Base-by-base conservation (phyloP, 2,113 vertebrate species). In the Callaeas wilsoni region DNA sequence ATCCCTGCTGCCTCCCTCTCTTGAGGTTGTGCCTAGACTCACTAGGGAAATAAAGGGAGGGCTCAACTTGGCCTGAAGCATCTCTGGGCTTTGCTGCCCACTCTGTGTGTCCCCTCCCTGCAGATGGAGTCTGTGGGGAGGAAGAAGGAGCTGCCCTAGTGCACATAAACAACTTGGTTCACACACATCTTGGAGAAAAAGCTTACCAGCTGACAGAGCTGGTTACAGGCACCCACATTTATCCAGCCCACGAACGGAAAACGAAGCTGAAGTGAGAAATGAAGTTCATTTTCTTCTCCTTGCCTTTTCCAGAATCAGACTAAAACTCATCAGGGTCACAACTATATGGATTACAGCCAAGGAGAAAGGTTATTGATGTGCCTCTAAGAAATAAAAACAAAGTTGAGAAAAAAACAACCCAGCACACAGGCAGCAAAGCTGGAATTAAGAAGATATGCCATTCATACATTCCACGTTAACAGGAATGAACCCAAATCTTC, bases 271-370 rank as follows among this genome's bases (percentile, higher is more conserved):
- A 71, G 57, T 3, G 4, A 91, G 88, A 95, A 95, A 88, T 95
- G 90, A 71, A 96, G 85, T 88, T 95, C 55, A 96, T 94, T 94
- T 96, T 96, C 90, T 94, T 83, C 78, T 81, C 44, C 47, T 91
- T 84, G 88, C 69, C 46, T 96, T 90, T 93, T 90, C 90, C 77
- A 95, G 76, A 90, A 64, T 89, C 88, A 89, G 88, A 75, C 73
- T 93, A 87, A 92, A 94, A 94, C 80, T 94, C 90, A 90, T 94
- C 96, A 96, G 96, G 92, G 90, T 96, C 93, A 95, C 83, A 92
- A 78, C 88, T n/a, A 89, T 81, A 96, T 89, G 92, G 90, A 93
- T 92, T 71, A 81, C 73, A 92, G 93, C 78, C 92, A 96, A 91
- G 87, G 77, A 96, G 53, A 95, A 92, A 95, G 94, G 96, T 93